These are phyloP conservation scores for Selene dorsalis DNA, from an alignment of 2,797 vertebrate genomes.

Conservation along the genomic window DNA sequence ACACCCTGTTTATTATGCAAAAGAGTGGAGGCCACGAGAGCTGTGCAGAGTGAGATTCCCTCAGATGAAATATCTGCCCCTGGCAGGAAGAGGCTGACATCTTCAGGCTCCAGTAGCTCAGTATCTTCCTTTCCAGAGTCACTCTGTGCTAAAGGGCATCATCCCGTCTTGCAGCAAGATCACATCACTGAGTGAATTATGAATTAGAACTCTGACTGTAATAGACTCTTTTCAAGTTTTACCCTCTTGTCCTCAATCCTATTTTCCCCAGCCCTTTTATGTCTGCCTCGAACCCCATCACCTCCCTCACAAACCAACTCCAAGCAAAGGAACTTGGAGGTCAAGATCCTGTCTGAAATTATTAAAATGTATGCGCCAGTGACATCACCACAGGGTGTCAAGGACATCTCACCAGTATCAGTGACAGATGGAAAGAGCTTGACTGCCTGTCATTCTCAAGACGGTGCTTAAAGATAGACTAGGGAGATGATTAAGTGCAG, in stretches of 20 bases:
- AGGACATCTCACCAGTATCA: slow-evolving; percentile 43
- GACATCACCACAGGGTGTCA: slow-evolving; percentile 48
- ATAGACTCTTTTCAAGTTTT: slow-evolving; percentile 48
- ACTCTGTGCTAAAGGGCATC: slow-evolving; percentile 3
- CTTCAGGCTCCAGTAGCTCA: neutral
- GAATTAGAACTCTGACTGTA: slow-evolving; percentile 44
- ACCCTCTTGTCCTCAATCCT: slow-evolving; percentile 39
- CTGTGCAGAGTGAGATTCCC: neutral
- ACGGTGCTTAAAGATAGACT: neutral
- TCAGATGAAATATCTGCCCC: slow-evolving; percentile 10
- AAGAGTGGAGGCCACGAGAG: neutral
- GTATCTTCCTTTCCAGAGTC: neutral
- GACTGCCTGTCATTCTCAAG: slow-evolving; percentile 32
- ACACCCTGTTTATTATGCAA: slow-evolving; percentile 21
- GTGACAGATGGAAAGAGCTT: neutral
- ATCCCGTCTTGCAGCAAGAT: slow-evolving; percentile 14
- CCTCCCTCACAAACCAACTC: neutral
- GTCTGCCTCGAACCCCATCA: slow-evolving; percentile 13
- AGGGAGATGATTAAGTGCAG: slow-evolving; percentile 35
- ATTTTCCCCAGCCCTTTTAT: slow-evolving; percentile 34
- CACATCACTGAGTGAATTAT: slow-evolving; percentile 59
- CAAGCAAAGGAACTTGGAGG: slow-evolving; percentile 42
- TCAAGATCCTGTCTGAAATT: slow-evolving; percentile 52
- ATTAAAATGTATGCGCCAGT: slow-evolving; percentile 61
- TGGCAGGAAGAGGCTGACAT: neutral